phyloP scores from a whole-genome alignment of 2,797 vertebrate species.

The Dendrocincla tyrannina region DNA sequence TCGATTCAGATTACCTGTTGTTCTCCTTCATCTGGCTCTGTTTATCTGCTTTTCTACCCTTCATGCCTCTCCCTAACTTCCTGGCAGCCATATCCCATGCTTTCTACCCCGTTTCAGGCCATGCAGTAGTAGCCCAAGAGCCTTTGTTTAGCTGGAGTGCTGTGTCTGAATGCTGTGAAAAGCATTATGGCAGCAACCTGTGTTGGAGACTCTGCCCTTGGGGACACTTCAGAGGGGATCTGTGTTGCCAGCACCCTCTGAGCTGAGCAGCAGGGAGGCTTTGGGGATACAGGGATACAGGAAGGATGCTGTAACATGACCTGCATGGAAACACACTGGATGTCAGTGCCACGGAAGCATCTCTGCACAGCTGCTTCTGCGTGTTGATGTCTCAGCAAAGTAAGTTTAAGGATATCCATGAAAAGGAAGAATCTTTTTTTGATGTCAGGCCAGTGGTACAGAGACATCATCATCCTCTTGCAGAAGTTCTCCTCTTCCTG shows the following conservation, averaged over 20 bases:
- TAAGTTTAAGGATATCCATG: rapidly evolving
- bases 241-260: neutral
- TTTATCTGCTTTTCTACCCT: neutral
- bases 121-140: neutral
- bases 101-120: neutral
- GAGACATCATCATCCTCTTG: rapidly evolving
- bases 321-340: neutral
- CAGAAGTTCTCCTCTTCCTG: neutral
- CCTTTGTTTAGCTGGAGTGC: neutral
- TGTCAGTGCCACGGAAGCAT: rapidly evolving
- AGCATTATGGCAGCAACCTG: neutral
- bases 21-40: neutral
- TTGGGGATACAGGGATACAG: neutral
- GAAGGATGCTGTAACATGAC: neutral
- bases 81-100: neutral
- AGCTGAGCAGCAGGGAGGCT: neutral
- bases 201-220: neutral
- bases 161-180: neutral
- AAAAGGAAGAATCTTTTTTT: neutral
- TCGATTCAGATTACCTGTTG: neutral
- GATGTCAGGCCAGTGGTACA: rapidly evolving
- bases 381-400: neutral
- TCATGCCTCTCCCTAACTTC: neutral
- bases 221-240: neutral
- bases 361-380: neutral